A percentile compares a stretch with the other conserved stretches of the same genome.
phyloP scores from a whole-genome alignment of 2,797 vertebrate genomes.

The Ciconia nigra region DNA sequence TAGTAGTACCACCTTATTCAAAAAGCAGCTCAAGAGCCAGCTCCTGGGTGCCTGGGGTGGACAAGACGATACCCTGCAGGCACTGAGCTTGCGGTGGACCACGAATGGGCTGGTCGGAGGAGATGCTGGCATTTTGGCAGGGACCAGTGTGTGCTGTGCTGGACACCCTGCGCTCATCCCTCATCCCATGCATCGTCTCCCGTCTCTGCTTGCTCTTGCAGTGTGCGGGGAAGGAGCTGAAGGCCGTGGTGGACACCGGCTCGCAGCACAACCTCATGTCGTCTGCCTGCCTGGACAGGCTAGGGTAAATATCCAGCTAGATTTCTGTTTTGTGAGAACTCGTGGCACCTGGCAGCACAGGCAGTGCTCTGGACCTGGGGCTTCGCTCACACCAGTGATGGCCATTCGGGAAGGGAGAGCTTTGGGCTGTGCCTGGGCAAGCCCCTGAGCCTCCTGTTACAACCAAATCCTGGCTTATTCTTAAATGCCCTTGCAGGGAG shows the following conservation, averaged over 20 bases:
- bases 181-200: accelerated
- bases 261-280: constrained; percentile 85
- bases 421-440: not conserved
- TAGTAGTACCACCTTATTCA: not conserved
- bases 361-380: not conserved
- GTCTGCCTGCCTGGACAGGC: constrained; percentile 78
- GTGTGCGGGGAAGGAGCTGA: constrained; percentile 84
- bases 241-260: constrained; percentile 83
- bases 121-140: not conserved
- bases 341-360: not conserved
- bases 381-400: accelerated
- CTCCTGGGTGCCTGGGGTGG: not conserved
- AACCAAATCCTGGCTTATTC: not conserved
- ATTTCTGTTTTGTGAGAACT: not conserved
- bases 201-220: constrained; percentile 60
- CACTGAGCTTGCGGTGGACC: accelerated
- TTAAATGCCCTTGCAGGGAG: not conserved
- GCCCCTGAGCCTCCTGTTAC: not conserved
- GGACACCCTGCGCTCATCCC: not conserved
- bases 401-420: not conserved
- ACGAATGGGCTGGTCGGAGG: accelerated
- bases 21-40: not conserved
- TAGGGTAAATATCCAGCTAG: constrained; percentile 77
- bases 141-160: not conserved
- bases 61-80: accelerated